Evolutionary conservation across 1,140 invertebrate species (phyloP).

Genomic region (Bombus sylvicola): DNA sequence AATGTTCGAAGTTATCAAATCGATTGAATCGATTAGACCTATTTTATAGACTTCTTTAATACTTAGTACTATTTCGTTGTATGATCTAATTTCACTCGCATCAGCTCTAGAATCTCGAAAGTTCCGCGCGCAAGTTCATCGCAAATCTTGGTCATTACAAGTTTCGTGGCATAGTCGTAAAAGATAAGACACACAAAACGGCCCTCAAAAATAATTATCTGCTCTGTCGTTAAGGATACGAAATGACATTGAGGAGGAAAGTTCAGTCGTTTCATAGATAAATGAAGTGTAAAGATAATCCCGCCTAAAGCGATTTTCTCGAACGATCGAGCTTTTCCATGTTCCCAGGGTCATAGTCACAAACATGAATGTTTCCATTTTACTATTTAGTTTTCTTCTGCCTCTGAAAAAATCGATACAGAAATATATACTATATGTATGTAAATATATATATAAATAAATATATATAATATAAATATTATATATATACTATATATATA

Average conservation of each 20-base stretch:
- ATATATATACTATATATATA: too few relatives aligned
- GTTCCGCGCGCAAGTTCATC: not conserved
- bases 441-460: too few relatives aligned
- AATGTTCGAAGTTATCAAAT: too few relatives aligned
- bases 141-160: not conserved
- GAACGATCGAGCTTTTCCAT: not conserved
- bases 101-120: not conserved
- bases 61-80: not conserved
- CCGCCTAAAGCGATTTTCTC: not conserved
- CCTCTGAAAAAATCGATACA: too few relatives aligned
- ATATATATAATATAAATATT: too few relatives aligned
- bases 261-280: not conserved
- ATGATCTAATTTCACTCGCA: not conserved
- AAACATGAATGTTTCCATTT: not conserved
- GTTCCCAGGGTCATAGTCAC: not conserved
- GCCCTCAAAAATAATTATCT: not conserved
- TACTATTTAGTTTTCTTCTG: not conserved
- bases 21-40: too few relatives aligned
- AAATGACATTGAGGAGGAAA: not conserved
- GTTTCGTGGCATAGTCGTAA: not conserved
- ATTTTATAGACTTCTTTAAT: not conserved
- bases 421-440: too few relatives aligned
- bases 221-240: not conserved
- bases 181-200: not conserved
- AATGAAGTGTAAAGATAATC: slow-evolving; percentile 2